Evolutionary conservation across 1,140 invertebrate genomes (phyloP).

Genomic region (Leptinotarsa lineolata): DNA sequence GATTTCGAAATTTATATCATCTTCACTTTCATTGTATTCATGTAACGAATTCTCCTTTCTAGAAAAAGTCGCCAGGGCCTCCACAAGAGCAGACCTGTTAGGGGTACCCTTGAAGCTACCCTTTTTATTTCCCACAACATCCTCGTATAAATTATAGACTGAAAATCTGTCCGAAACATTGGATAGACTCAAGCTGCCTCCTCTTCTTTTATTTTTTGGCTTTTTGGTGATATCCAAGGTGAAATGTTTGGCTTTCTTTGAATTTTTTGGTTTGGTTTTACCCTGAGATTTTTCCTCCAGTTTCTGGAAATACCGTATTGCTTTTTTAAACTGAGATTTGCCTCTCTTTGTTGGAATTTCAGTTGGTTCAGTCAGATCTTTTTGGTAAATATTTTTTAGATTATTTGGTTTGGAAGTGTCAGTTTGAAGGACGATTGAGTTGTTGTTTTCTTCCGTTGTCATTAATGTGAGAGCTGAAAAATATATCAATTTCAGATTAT

Average conservation of each 20-base stretch:
- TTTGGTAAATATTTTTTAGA: background rate
- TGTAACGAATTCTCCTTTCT: slow-evolving; percentile 3
- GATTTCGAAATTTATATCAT: slow-evolving; percentile 33
- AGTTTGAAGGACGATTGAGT: background rate
- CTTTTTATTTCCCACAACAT: slow-evolving; percentile 29
- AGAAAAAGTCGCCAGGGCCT: slow-evolving; percentile 30
- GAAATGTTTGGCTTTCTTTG: slow-evolving; percentile 12
- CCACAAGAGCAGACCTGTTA: slow-evolving; percentile 30
- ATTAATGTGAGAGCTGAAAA: no score
- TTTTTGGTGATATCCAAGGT: slow-evolving; percentile 26
- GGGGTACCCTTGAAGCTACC: slow-evolving; percentile 36
- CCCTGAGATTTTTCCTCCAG: slow-evolving; percentile 32
- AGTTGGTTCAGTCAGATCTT: background rate
- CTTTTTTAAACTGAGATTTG: slow-evolving; percentile 32
- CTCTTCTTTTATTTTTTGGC: slow-evolving; percentile 8
- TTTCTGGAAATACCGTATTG: slow-evolving; percentile 37
- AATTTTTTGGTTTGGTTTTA: slow-evolving; percentile 17
- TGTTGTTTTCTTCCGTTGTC: background rate
- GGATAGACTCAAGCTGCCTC: slow-evolving; percentile 33
- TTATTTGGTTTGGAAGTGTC: slow-evolving; percentile 9
- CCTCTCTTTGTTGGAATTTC: background rate
- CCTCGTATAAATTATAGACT: slow-evolving; percentile 33
- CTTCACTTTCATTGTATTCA: slow-evolving; percentile 16
- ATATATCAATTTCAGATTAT: no score
- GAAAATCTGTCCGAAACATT: slow-evolving; percentile 32